Evolutionary conservation across 2,888 invertebrate species (phyloP), one percentile per base, ranked within the genome.

Genomic region (Mesorhabditis sp.): DNA sequence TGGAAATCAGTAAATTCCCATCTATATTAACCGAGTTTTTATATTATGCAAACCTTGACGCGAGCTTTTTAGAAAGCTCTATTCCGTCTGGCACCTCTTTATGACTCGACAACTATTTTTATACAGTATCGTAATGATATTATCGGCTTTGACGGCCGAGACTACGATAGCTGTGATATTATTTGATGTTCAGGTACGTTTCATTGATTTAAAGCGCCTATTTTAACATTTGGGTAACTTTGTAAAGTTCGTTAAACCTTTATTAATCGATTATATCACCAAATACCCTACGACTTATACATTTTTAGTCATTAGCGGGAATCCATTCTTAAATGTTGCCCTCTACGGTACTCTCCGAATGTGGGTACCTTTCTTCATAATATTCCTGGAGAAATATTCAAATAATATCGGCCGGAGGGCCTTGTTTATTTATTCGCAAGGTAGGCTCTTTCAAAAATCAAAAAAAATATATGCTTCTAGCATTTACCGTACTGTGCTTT

Each of bases 281-380:
- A 28, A 28, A 28, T 28, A 28, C 28, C 28, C 28, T 28, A 28
- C 28, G 28, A 28, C 28, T 28, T 28, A 28, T 28, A 28, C 28
- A 28, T 28, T 28, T 28, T 28, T 28, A 71, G 70, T 67, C 71
- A 4, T 67, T 79, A 44, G 72, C 6, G 77, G 80, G 6, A 73
- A 70, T 70, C 80, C 80, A 6, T 80, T 79, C 62, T 13, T 80
- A 15, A 78, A 80, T 64, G 67, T 80, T 15, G 75, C 76, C 4
- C 43, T 80, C 5, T 79, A 79, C 43, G 80, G 78, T 5, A 41
- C 69, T 0, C 68, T 80, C 15, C 68, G 80, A 41, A 41, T 79
- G 5, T 80, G 80, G 80, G 71, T 72, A 61, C 80, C 80, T 6
- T 68, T 76, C 45, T 76, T 80, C 58, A 67, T 80, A 28, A 67